These are phyloP conservation scores for Drosophila pseudoobscura DNA, from an alignment of 1,140 invertebrate genomes.

Conservation along the genomic window DNA sequence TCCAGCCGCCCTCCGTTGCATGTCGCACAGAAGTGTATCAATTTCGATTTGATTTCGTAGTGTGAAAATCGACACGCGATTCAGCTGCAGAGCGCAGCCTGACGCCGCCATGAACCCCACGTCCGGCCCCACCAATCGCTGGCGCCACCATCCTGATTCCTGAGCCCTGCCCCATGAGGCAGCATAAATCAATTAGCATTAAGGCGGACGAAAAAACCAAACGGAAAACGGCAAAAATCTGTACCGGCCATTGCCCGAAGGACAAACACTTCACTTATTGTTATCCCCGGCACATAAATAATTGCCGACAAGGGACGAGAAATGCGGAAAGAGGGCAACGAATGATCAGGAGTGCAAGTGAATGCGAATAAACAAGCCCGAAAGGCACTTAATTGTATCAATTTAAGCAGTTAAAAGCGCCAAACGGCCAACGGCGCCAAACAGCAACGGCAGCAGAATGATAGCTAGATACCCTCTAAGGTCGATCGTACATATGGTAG, in stretches of 20 bases:
- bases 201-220: conserved; percentile 21
- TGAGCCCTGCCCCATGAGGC: conserved; percentile 6
- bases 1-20: conserved; percentile 13
- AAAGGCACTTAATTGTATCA: conserved; percentile 77
- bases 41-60: conserved; percentile 56
- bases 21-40: conserved; percentile 46
- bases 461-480: too few species aligned
- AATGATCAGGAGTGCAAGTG: conserved; percentile 42
- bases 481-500: neutral
- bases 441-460: conserved; percentile 1
- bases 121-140: neutral
- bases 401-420: conserved; percentile 66
- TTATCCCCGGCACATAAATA: conserved; percentile 66
- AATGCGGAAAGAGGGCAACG: neutral
- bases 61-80: conserved; percentile 56
- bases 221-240: conserved; percentile 29
- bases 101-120: conserved; percentile 26
- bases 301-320: conserved; percentile 24
- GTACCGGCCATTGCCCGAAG: conserved; percentile 43
- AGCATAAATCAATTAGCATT: conserved; percentile 76
- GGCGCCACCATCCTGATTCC: conserved; percentile 15
- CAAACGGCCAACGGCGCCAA: conserved; percentile 12
- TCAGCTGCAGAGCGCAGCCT: conserved; percentile 19
- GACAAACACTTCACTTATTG: conserved; percentile 68
- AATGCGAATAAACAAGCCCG: conserved; percentile 68